Evolutionary conservation across 2,888 invertebrate species (phyloP).

Genomic region (Macrosiphum euphorbiae): DNA sequence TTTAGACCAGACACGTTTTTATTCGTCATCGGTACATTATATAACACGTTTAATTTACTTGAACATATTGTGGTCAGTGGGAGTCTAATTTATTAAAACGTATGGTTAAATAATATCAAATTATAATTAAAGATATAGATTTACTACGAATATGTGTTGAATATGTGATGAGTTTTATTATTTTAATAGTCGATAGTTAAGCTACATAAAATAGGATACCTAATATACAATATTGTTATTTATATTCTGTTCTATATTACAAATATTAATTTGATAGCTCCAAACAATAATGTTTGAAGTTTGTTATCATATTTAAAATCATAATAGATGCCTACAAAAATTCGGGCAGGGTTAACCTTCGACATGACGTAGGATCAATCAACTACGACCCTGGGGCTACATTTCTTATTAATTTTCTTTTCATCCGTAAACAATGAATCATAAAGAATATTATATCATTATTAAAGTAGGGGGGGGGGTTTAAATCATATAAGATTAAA

Average conservation of each 20-base stretch:
- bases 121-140: not conserved
- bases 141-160: not conserved
- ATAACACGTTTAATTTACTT: not conserved
- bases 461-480: not conserved
- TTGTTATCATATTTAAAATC: conserved; percentile 22
- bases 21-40: not conserved
- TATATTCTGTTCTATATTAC: not conserved
- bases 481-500: not conserved
- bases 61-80: not conserved
- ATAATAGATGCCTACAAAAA: conserved; percentile 8
- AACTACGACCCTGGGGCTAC: conserved; percentile 23
- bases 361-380: conserved; percentile 27
- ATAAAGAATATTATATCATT: not conserved
- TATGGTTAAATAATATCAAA: not conserved
- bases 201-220: not conserved
- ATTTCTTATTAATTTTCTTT: conserved; percentile 45
- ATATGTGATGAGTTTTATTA: not conserved
- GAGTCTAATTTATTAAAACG: not conserved
- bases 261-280: not conserved
- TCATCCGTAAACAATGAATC: conserved; percentile 29
- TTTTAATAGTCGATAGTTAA: not conserved
- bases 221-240: not conserved
- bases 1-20: not conserved
- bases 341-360: conserved; percentile 39
- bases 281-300: conserved; percentile 13